Evolutionary conservation across 2,797 vertebrate genomes (phyloP).

Genomic region (Micrastur ruficollis): DNA sequence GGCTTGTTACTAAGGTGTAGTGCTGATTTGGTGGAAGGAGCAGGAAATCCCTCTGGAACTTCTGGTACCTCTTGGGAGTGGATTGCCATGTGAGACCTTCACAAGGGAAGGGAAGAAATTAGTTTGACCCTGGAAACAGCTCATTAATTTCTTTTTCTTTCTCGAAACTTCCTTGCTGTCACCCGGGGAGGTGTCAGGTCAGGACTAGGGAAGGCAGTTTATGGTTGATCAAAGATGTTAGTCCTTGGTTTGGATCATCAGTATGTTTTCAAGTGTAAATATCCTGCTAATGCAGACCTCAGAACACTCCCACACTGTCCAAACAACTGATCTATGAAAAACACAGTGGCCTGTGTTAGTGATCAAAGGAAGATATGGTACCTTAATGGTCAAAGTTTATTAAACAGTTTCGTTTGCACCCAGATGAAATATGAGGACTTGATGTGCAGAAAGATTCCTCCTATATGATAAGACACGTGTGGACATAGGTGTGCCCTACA

Average conservation of each 20-base stretch:
- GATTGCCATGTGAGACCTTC: neutral
- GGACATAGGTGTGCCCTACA: neutral
- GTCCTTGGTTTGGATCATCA: constrained; percentile 23
- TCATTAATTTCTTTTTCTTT: constrained; percentile 40
- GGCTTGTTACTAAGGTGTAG: neutral
- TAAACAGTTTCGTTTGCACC: constrained; percentile 44
- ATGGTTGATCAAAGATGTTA: constrained; percentile 60
- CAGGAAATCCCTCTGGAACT: neutral
- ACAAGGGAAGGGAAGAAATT: neutral
- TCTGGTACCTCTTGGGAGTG: neutral
- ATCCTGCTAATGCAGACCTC: constrained; percentile 59
- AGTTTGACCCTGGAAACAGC: constrained; percentile 26
- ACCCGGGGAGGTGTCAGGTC: constrained; percentile 47
- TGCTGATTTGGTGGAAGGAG: neutral
- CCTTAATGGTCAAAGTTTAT: constrained; percentile 49
- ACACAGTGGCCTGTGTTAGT: constrained; percentile 43
- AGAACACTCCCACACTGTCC: constrained; percentile 52
- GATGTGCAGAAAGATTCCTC: constrained; percentile 6
- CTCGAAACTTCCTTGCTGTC: constrained; percentile 3
- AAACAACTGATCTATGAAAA: constrained; percentile 65
- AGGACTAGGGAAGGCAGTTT: constrained; percentile 29
- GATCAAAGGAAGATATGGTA: constrained; percentile 61
- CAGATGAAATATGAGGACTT: constrained; percentile 34
- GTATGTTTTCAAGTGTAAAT: constrained; percentile 67
- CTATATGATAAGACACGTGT: neutral